phyloP scores from a whole-genome alignment of 2,888 invertebrate species.

The Rotaria macrura region DNA sequence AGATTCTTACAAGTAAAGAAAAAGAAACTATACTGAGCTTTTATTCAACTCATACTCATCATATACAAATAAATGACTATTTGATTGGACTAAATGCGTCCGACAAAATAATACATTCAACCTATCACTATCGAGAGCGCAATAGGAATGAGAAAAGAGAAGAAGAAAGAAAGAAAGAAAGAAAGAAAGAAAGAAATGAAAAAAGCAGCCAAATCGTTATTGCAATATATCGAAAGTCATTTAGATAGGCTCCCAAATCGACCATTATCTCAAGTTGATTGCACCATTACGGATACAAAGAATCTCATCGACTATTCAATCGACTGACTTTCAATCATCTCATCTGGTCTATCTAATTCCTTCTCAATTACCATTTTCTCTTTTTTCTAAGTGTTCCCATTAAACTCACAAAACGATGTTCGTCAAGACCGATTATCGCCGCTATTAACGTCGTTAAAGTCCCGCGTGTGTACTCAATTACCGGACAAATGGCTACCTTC shows the following conservation, averaged over 20 bases:
- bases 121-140: not conserved
- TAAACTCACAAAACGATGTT: slow-evolving; percentile 6
- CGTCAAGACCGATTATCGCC: not conserved
- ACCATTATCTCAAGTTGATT: slow-evolving; percentile 3
- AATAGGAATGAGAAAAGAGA: not conserved
- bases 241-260: not conserved
- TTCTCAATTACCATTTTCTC: slow-evolving; percentile 4
- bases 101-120: not conserved
- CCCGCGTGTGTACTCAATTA: not conserved
- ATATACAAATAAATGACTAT: not conserved
- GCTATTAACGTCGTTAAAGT: slow-evolving; percentile 11
- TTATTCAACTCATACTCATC: not conserved
- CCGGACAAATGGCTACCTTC: slow-evolving; percentile 15
- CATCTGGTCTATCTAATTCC: slow-evolving; percentile 6
- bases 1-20: not conserved
- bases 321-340: slow-evolving; percentile 4
- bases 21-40: not conserved
- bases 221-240: not conserved
- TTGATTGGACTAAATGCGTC: slow-evolving; percentile 6
- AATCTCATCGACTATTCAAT: not conserved
- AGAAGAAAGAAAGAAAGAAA: not conserved
- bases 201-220: no score
- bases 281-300: not conserved
- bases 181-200: not conserved
- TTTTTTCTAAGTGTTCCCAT: not conserved